phyloP scores from a whole-genome alignment of 37 sponge, comb jelly and placozoan species.

The Beroe forskalii region DNA sequence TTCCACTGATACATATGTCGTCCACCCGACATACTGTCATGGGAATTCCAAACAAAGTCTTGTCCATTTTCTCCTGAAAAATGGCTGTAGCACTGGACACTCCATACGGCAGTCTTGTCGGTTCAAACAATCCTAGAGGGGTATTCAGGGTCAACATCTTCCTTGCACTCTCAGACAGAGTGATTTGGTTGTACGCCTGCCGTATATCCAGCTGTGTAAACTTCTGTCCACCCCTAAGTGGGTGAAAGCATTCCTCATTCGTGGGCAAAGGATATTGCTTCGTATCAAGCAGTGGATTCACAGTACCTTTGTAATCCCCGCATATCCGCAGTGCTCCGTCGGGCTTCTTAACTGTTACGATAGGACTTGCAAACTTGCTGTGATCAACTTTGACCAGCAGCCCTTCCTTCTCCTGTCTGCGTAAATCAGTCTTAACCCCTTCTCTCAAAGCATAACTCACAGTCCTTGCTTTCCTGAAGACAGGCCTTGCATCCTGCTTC shows the following conservation, averaged over 20 bases:
- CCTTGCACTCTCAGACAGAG: too few relatives aligned
- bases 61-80: constrained; percentile 62
- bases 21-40: constrained; percentile 65
- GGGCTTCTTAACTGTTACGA: constrained; percentile 24
- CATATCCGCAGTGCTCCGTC: constrained; percentile 55
- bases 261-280: constrained; percentile 63
- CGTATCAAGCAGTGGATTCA: constrained; percentile 43
- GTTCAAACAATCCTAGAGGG: constrained; percentile 57
- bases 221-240: too few relatives aligned
- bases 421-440: background rate
- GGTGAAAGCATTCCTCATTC: too few relatives aligned
- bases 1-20: too few relatives aligned
- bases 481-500: background rate
- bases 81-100: constrained; percentile 66
- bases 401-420: constrained; percentile 4
- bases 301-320: too few relatives aligned
- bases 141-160: too few relatives aligned
- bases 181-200: too few relatives aligned
- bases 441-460: background rate
- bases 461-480: background rate
- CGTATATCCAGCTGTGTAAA: too few relatives aligned
- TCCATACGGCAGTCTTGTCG: too few relatives aligned
- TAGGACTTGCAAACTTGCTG: background rate
- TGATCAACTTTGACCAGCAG: background rate
- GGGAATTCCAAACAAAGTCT: background rate